Base-by-base conservation (phyloP, 2,888 invertebrate species). In the Ectemnius continuus region DNA sequence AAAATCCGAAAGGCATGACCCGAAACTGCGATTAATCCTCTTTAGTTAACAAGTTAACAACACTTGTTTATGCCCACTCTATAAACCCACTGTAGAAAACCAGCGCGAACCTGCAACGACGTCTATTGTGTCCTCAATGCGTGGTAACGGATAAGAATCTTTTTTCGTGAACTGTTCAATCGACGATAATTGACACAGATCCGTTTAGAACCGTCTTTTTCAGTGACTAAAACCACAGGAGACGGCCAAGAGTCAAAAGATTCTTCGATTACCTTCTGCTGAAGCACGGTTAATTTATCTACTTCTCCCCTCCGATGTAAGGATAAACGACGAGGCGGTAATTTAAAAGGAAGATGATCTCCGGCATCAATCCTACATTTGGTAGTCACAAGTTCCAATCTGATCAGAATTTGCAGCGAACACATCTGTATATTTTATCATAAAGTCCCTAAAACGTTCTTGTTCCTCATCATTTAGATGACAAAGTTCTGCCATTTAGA, bases 221-320 rank as follows among this genome's bases (percentile, higher is more conserved):
- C 46, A 16, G 2, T 47, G 2, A 46, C 20, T 0, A 47, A 13
- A 14, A 52, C 61, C 14, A 61, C 36, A 4, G 61, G 61, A 0
- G 61, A 61, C 4, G 61, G 36, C 61, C 36, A 61, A 14, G 61
- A 16, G 11, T 36, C 36, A n/a, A 14, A 6, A 8, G 61, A 61
- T 11, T 61, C 26, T n/a, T 61, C 36, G 16, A 61, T 61, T 2
- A 61, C 61, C 3, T 36, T 36, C 45, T 61, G 61, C 4, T 2
- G 4, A 6, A 36, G 28, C 61, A 61, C 36, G 36, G 14, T 45
- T 4, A 8, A 46, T 18, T 47, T 14, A 1, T 47, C 13, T 1
- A 47, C 47, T 47, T 47, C 47, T 14, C 2, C 14, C 47, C 47
- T 2, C 47, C 14, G 47, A 14, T 47, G 47, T 14, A 47, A 47